These are phyloP conservation scores for Alectoris magna DNA, from an alignment of 2,797 vertebrate species.

Conservation along the genomic window DNA sequence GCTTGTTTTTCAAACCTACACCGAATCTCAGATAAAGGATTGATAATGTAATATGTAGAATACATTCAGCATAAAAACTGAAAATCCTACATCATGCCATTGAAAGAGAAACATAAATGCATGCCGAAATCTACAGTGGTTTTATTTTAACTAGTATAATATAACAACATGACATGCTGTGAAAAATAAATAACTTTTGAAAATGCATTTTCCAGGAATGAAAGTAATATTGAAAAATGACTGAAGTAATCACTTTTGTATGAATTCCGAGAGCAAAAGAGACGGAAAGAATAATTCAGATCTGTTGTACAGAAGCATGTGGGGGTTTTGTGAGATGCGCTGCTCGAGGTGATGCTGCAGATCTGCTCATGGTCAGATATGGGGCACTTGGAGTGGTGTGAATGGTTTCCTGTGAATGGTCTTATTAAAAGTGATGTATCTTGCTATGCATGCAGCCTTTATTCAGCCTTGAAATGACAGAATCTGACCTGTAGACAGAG, in stretches of 20 bases:
- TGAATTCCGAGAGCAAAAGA: slow-evolving; percentile 76
- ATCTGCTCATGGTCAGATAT: neutral
- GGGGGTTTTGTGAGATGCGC: slow-evolving; percentile 52
- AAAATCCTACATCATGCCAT: slow-evolving; percentile 73
- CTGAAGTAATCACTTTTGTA: slow-evolving; percentile 81
- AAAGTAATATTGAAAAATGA: slow-evolving; percentile 84
- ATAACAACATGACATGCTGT: slow-evolving; percentile 80
- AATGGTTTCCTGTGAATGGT: neutral
- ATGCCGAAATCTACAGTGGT: slow-evolving; percentile 75
- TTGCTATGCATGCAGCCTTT: neutral
- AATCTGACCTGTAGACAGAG: slow-evolving; percentile 53
- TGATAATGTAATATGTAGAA: slow-evolving; percentile 79
- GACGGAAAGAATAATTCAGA: slow-evolving; percentile 75
- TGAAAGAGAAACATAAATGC: slow-evolving; percentile 77
- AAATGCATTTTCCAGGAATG: slow-evolving; percentile 82
- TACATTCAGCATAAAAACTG: slow-evolving; percentile 70
- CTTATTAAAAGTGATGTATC: slow-evolving; percentile 17
- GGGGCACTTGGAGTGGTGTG: slow-evolving; percentile 32
- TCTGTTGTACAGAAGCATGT: slow-evolving; percentile 52
- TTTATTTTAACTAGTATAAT: slow-evolving; percentile 84
- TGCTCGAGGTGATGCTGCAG: neutral
- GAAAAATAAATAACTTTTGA: slow-evolving; percentile 84
- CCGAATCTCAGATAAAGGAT: slow-evolving; percentile 75
- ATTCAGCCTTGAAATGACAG: slow-evolving; percentile 42
- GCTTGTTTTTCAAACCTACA: slow-evolving; percentile 75